phyloP scores from a whole-genome alignment of 2,113 vertebrate species.

The Sialia sialis region DNA sequence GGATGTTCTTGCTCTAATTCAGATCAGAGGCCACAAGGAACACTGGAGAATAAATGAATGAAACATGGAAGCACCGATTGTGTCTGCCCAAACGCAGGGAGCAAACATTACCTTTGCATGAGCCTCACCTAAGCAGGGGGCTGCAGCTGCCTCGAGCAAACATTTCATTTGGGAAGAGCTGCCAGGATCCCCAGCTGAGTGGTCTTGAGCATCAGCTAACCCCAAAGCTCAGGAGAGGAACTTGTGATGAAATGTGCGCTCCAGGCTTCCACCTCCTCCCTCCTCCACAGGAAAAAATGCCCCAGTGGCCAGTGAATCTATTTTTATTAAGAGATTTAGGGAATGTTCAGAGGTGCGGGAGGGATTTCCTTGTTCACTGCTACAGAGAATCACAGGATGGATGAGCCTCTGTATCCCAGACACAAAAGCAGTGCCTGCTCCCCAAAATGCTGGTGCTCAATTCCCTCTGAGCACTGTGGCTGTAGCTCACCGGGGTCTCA shows the following conservation, averaged over 20 bases:
- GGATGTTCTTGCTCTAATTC: background rate
- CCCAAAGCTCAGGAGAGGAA: background rate
- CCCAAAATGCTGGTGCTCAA: background rate
- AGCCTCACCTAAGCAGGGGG: background rate
- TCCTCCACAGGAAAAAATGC: background rate
- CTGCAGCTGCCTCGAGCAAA: background rate
- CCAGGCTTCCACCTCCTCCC: background rate
- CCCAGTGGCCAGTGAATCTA: background rate
- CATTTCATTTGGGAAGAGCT: background rate
- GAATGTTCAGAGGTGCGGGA: background rate
- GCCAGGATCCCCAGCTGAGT: background rate
- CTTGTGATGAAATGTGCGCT: background rate
- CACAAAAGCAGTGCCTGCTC: background rate
- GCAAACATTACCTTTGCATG: conserved; percentile 49
- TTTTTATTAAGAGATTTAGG: background rate
- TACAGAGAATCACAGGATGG: background rate
- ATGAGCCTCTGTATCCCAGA: background rate
- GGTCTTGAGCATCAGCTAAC: background rate
- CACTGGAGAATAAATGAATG: conserved; percentile 66
- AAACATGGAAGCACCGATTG: conserved; percentile 55
- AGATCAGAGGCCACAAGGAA: conserved; percentile 16
- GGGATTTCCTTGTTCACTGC: background rate
- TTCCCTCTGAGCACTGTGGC: background rate
- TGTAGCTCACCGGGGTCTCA: background rate
- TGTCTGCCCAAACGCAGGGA: conserved; percentile 35